phyloP scores from a whole-genome alignment of 2,888 invertebrate species.

The Spilosoma lubricipeda region DNA sequence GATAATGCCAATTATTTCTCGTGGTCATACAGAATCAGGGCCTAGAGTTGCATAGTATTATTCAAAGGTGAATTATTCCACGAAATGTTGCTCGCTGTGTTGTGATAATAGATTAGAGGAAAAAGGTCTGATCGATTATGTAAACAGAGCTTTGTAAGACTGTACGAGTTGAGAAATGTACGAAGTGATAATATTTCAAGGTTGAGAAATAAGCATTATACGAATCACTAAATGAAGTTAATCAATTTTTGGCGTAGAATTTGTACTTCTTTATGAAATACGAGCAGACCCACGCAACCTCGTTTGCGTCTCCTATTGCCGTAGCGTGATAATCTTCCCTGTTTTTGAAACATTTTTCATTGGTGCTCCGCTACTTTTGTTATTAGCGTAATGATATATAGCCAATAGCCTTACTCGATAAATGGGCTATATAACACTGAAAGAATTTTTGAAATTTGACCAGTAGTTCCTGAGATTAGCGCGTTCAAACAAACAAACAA shows the following conservation, averaged over 20 bases:
- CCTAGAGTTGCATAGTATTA: slow-evolving; percentile 11
- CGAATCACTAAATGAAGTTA: background rate
- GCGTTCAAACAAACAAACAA: no score
- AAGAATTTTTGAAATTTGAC: no score
- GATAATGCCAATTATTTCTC: background rate
- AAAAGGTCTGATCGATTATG: slow-evolving; percentile 9
- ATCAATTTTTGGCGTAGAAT: background rate
- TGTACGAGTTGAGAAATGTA: slow-evolving; percentile 2
- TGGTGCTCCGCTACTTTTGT: no score
- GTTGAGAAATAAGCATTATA: slow-evolving; percentile 1
- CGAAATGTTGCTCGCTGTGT: slow-evolving; percentile 10
- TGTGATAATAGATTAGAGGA: slow-evolving; percentile 3
- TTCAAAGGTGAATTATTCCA: slow-evolving; percentile 32
- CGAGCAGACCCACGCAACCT: no score
- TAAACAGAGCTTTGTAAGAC: background rate
- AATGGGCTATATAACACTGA: no score
- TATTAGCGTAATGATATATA: no score
- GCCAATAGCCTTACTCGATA: no score
- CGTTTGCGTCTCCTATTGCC: no score
- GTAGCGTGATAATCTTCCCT: no score
- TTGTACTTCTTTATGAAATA: background rate
- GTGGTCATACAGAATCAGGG: background rate
- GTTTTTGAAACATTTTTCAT: no score
- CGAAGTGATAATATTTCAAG: background rate
- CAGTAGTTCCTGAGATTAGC: no score